Percentiles rank a stretch among this genome's conserved stretches.
These are phyloP conservation scores for Spilosoma lubricipeda DNA, from an alignment of 2,888 invertebrate species.

Conservation along the genomic window DNA sequence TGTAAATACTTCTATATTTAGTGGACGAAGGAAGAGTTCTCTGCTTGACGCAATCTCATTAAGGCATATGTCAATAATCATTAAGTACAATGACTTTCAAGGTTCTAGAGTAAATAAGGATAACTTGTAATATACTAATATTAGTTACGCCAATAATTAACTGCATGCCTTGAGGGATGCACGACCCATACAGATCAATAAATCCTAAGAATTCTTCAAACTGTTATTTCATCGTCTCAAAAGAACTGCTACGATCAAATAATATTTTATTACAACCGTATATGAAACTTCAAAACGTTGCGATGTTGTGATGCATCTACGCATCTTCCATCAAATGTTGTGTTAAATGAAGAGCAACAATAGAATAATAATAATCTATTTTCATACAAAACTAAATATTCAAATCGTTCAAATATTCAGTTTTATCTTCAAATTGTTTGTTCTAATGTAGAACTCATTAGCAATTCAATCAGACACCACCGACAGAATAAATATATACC, in stretches of 20 bases:
- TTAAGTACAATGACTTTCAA: conserved; percentile 6
- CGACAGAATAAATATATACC: conserved; percentile 19
- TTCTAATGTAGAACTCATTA: conserved; percentile 32
- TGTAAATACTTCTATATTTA: background rate
- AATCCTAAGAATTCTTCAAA: conserved; percentile 18
- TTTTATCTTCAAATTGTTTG: conserved; percentile 30
- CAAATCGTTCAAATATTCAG: conserved; percentile 22
- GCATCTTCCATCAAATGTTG: background rate
- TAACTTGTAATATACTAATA: background rate
- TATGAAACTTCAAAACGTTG: conserved; percentile 31
- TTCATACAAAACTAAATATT: conserved; percentile 20
- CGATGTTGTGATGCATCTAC: conserved; percentile 4
- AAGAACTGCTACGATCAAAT: conserved; percentile 32
- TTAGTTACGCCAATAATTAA: background rate
- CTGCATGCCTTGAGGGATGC: background rate
- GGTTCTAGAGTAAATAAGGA: conserved; percentile 5
- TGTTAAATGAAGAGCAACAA: conserved; percentile 15
- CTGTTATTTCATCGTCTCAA: conserved; percentile 25
- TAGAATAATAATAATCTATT: conserved; percentile 19
- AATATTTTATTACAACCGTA: conserved; percentile 36
- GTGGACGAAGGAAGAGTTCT: background rate
- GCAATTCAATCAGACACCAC: conserved; percentile 31
- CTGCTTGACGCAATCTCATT: background rate
- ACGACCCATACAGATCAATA: conserved; percentile 3
- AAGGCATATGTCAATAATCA: conserved; percentile 14